These are phyloP conservation scores for Synergus laeviventris DNA, from an alignment of 2,888 invertebrate species.

Conservation along the genomic window DNA sequence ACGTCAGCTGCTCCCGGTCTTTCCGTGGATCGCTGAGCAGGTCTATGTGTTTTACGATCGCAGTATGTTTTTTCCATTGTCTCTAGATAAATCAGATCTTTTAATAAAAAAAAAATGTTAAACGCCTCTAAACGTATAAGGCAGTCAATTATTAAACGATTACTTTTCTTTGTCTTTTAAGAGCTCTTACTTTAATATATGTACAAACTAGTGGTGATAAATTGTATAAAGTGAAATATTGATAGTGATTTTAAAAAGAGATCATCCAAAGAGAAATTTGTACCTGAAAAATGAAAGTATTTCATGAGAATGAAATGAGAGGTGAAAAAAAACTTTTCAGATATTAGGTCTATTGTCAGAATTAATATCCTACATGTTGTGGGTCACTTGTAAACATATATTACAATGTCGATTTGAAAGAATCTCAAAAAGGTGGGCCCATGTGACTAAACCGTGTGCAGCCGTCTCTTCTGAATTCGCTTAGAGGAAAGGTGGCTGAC, in stretches of 20 bases:
- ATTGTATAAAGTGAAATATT: background rate
- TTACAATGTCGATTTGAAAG: conserved; percentile 26
- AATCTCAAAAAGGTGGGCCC: conserved; percentile 36
- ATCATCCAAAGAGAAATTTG: background rate
- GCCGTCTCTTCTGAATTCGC: conserved; percentile 39
- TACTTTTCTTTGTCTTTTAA: conserved; percentile 6
- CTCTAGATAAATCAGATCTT: conserved; percentile 34
- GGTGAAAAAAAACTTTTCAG: background rate
- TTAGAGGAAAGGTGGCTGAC: conserved; percentile 50
- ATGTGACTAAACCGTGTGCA: conserved; percentile 18
- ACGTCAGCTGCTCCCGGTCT: conserved; percentile 35
- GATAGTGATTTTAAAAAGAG: background rate
- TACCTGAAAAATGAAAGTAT: background rate
- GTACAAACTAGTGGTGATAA: background rate
- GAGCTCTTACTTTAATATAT: background rate
- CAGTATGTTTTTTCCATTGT: conserved; percentile 25
- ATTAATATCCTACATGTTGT: background rate
- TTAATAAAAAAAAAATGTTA: conserved; percentile 5
- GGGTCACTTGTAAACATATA: conserved; percentile 6
- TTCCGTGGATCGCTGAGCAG: conserved; percentile 34
- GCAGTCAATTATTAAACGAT: conserved; percentile 6
- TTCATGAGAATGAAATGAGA: background rate
- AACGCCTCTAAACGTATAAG: background rate
- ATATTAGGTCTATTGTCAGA: conserved; percentile 8
- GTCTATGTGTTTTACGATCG: conserved; percentile 35